Conservation (phyloP, 2,797 vertebrate species). For the Hydrophis major region DNA sequence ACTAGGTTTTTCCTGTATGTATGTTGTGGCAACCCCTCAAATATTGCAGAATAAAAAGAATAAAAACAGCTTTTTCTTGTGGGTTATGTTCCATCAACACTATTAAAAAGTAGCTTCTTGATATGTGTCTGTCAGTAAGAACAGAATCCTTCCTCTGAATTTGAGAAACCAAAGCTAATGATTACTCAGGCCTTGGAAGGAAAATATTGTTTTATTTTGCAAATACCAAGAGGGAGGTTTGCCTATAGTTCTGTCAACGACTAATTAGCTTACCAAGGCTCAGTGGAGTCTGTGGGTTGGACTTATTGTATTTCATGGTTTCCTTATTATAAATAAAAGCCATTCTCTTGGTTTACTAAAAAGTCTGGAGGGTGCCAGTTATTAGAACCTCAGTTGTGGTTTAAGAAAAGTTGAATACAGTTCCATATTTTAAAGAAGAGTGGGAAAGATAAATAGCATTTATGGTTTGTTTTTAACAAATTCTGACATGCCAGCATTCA, state of each 20-base stretch:
- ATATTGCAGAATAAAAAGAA: background rate
- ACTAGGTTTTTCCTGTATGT: background rate
- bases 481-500: background rate
- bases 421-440: constrained; percentile 14
- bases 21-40: background rate
- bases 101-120: background rate
- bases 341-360: constrained; percentile 25
- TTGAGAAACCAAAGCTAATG: background rate
- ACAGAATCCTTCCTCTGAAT: background rate
- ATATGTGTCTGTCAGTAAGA: background rate
- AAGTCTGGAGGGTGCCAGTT: constrained; percentile 27
- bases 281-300: constrained; percentile 17
- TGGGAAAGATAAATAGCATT: constrained; percentile 27
- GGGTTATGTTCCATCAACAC: background rate
- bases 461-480: background rate
- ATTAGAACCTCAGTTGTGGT: constrained; percentile 32
- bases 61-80: background rate
- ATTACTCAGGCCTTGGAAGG: constrained; percentile 1
- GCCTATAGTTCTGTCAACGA: background rate
- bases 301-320: constrained; percentile 11
- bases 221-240: background rate
- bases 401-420: background rate
- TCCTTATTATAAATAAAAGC: constrained; percentile 32
- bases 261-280: background rate
- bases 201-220: background rate